A percentile compares a stretch with the other conserved stretches of the same genome.
Conservation (phyloP, 2,113 vertebrate species). For the Jaculus jaculus region DNA sequence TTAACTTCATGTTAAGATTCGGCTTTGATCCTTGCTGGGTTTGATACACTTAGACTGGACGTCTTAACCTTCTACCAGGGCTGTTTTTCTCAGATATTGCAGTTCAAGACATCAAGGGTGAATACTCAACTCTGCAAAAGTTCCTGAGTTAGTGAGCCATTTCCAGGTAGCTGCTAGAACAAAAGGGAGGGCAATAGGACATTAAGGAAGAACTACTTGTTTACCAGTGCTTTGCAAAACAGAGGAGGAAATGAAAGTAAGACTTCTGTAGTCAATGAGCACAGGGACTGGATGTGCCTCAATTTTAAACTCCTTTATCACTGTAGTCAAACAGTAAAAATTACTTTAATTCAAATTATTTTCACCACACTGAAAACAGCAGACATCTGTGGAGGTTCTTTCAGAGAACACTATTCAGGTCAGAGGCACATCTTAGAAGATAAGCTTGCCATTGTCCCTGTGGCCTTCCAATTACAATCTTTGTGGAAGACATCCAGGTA, state of each 20-base stretch:
- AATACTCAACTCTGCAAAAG: conserved; percentile 45
- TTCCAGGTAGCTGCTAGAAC: neutral
- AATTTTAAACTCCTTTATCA: neutral
- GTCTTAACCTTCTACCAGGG: conserved; percentile 27
- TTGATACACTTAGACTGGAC: neutral
- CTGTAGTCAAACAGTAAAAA: neutral
- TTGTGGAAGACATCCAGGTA: neutral
- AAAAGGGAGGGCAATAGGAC: neutral
- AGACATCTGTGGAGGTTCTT: neutral
- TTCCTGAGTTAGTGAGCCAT: neutral
- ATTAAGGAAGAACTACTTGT: conserved; percentile 30
- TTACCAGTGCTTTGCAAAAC: neutral
- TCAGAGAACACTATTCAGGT: conserved; percentile 21
- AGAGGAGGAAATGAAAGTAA: neutral
- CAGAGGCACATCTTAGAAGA: neutral
- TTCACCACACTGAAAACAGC: conserved; percentile 33
- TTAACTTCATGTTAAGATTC: conserved; percentile 23
- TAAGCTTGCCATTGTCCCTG: conserved; percentile 19
- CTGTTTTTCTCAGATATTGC: conserved; percentile 49
- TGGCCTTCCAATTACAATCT: neutral
- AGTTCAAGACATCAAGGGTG: conserved; percentile 55
- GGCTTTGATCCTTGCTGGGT: conserved; percentile 34
- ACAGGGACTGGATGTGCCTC: neutral
- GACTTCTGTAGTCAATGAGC: neutral
- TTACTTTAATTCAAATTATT: conserved; percentile 47